Percentiles rank a stretch among this genome's conserved stretches.
These are phyloP conservation scores for Caracal caracal DNA, from an alignment of 2,113 vertebrate species.

Conservation along the genomic window DNA sequence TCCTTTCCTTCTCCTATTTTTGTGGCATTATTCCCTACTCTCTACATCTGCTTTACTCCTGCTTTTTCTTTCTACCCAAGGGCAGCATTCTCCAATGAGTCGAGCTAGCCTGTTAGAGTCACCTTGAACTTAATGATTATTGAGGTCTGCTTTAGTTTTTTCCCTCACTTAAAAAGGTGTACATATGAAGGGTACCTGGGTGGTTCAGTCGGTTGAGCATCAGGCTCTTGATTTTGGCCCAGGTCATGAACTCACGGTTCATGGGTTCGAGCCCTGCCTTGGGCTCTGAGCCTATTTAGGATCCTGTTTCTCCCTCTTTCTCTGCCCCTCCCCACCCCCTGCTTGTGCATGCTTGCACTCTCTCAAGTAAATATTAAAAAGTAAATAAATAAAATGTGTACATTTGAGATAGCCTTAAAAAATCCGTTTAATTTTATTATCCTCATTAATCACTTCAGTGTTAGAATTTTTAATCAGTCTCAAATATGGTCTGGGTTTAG, in stretches of 20 bases:
- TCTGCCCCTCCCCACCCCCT: too few species aligned
- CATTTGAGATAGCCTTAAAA: not conserved
- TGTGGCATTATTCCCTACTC: not conserved
- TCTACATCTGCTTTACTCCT: not conserved
- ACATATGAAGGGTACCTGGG: too few species aligned
- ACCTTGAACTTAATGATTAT: not conserved
- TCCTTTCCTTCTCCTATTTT: not conserved
- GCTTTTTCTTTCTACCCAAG: not conserved
- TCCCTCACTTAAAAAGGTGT: not conserved
- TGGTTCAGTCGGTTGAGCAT: too few species aligned
- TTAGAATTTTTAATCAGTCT: slow-evolving; percentile 25
- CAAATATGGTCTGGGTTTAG: not conserved
- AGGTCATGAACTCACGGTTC: too few species aligned
- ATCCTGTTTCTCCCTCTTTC: too few species aligned
- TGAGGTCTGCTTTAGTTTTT: not conserved
- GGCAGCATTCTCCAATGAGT: not conserved
- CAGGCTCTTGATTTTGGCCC: too few species aligned
- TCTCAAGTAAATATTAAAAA: too few species aligned
- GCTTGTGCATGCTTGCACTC: too few species aligned
- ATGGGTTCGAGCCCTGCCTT: too few species aligned
- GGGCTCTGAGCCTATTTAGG: too few species aligned
- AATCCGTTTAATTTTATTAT: not conserved
- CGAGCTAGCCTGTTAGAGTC: not conserved
- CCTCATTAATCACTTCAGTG: not conserved
- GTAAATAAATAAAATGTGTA: not conserved